Percentiles rank a stretch among this genome's conserved stretches.
These are phyloP conservation scores for Augiades crinisus DNA, from an alignment of 2,888 invertebrate species.

Conservation along the genomic window DNA sequence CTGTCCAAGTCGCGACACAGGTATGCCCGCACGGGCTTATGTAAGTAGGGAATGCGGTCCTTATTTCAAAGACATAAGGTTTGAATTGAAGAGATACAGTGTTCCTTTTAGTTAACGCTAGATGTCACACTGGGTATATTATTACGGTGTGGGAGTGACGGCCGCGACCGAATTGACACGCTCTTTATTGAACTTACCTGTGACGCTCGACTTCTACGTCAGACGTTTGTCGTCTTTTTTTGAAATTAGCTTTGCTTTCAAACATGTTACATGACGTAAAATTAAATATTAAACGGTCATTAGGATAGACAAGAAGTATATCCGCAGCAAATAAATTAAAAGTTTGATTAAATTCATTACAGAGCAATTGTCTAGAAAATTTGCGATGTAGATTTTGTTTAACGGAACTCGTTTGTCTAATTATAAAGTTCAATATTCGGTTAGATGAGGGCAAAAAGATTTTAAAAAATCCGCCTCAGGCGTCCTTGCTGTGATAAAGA, in stretches of 20 bases:
- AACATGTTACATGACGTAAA: too few relatives aligned
- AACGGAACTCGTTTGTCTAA: too few relatives aligned
- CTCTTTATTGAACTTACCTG: slow-evolving; percentile 54
- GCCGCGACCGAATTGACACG: slow-evolving; percentile 40
- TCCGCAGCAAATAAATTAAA: too few relatives aligned
- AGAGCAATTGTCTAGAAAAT: too few relatives aligned
- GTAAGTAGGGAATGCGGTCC: neutral
- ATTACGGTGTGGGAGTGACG: slow-evolving; percentile 51
- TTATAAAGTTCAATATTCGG: too few relatives aligned
- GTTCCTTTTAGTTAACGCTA: slow-evolving; percentile 25
- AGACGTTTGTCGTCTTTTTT: slow-evolving; percentile 50
- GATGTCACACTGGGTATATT: slow-evolving; percentile 49
- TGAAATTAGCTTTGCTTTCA: slow-evolving; percentile 50
- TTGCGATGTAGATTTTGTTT: too few relatives aligned
- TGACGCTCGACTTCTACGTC: slow-evolving; percentile 39
- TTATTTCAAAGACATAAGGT: slow-evolving; percentile 30
- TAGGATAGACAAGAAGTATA: too few relatives aligned
- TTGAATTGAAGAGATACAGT: slow-evolving; percentile 14
- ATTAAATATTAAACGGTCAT: too few relatives aligned
- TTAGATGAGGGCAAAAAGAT: too few relatives aligned
- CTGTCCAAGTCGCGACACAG: slow-evolving; percentile 65
- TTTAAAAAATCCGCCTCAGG: too few relatives aligned
- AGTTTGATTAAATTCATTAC: too few relatives aligned
- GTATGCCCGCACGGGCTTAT: slow-evolving; percentile 37
- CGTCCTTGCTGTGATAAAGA: too few relatives aligned